phyloP scores from a whole-genome alignment of 2,113 vertebrate genomes.

The Bostrychus sinensis region DNA sequence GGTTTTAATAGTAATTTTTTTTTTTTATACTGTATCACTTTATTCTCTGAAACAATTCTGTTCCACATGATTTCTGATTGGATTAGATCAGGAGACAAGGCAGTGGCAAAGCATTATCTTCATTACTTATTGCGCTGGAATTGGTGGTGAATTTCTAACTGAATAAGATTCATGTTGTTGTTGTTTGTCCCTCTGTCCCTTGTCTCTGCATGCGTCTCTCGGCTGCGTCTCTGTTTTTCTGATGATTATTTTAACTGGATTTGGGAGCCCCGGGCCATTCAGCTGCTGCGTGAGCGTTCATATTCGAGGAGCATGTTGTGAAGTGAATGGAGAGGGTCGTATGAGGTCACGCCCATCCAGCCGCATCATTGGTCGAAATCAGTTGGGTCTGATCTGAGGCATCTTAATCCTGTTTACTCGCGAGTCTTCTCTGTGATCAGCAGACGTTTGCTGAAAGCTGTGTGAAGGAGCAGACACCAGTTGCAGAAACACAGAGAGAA shows the following conservation, averaged over 20 bases:
- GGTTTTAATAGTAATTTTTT: too few species aligned
- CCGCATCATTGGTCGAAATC: neutral
- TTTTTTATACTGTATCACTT: neutral
- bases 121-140: neutral
- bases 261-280: neutral
- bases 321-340: neutral
- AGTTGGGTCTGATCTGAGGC: too few species aligned
- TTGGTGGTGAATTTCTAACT: neutral
- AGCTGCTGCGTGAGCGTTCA: neutral
- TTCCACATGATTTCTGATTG: neutral
- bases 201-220: neutral
- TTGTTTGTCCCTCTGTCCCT: neutral
- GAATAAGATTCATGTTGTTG: neutral
- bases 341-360: neutral
- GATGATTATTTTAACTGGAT: neutral
- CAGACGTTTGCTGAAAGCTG: neutral
- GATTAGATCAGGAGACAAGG: neutral
- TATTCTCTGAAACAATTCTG: neutral
- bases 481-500: neutral
- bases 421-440: too few species aligned
- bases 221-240: neutral
- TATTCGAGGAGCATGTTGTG: neutral
- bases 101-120: neutral
- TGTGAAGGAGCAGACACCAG: neutral
- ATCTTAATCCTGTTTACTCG: too few species aligned